These are phyloP conservation scores for Hydropsyche tenuis DNA, from an alignment of 1,140 invertebrate species.

Conservation along the genomic window DNA sequence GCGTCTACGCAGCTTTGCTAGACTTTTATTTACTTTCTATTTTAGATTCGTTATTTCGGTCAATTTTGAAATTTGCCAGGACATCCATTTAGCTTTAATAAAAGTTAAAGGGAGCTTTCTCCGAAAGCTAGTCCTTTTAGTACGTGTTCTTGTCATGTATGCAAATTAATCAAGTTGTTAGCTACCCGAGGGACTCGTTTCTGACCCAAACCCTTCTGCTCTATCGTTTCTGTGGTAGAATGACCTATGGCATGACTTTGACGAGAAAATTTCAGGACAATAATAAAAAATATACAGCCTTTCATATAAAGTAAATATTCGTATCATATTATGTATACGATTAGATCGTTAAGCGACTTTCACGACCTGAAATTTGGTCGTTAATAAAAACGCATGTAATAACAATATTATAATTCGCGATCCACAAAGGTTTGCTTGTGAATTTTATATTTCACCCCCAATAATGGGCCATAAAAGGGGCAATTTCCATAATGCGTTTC, in stretches of 20 bases:
- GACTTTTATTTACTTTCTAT: too few species aligned
- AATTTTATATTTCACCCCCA: slow-evolving; percentile 1
- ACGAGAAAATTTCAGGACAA: too few species aligned
- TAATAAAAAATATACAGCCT: too few species aligned
- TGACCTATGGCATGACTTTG: slow-evolving; percentile 20
- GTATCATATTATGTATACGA: too few species aligned
- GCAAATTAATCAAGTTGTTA: slow-evolving; percentile 8
- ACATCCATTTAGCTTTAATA: too few species aligned
- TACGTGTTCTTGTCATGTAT: slow-evolving; percentile 13
- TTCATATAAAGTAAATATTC: too few species aligned
- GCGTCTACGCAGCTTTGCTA: too few species aligned
- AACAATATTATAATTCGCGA: not conserved
- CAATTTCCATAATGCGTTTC: slow-evolving; percentile 17
- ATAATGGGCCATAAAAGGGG: not conserved
- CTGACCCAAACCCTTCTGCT: not conserved
- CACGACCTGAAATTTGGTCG: not conserved
- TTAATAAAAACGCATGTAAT: slow-evolving; percentile 2
- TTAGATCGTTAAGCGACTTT: too few species aligned
- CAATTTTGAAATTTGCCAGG: too few species aligned
- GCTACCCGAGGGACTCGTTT: not conserved
- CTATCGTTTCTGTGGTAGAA: not conserved
- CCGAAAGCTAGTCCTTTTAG: not conserved
- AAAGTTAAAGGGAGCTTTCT: not conserved
- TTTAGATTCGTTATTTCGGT: too few species aligned
- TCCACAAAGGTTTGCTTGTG: not conserved